Evolutionary conservation across 2,113 vertebrate genomes (phyloP), one percentile per base, ranked within the genome.

Genomic region (Falcunculus frontatus): DNA sequence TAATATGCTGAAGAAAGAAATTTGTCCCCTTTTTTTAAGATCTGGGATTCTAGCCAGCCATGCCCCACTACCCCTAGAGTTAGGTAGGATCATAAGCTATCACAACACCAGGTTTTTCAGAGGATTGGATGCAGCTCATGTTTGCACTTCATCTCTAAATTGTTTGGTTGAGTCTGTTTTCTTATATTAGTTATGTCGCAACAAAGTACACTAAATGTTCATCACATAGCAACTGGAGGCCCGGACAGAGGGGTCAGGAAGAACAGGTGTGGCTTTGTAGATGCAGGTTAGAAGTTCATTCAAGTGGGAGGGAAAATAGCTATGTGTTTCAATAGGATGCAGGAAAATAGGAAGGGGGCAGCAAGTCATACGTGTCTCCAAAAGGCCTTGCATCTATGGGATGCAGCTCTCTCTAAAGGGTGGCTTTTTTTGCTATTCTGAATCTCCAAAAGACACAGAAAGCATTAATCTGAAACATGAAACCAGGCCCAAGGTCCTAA

Each of bases 201-300:
- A 91, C 47, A 47, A 75, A 94, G 93, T 89, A 64, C 27, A 21
- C 63, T 89, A 87, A 85, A 74, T 69, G 56, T 94, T 97, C 95
- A 92, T 95, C 91, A 91, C 64, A 94, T 80, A 95, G 92, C 86
- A 84, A 96, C 73, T 93, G 93, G 93, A 89, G 90, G 9, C 35
- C 33, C 5, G 7, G 79, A 94, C 60, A 62, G 69, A 86, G 72
- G 72, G 92, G 93, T 96, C 94, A 87, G 89, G 75, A 88, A 78
- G 75, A 90, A 76, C 96, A 98, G 96, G 97, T 97, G 96, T 89
- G 90, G 59, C 84, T 97, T 93, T 93, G 79, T 90, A 96, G 96
- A 94, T 69, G 80, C 82, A 89, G 96, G 94, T 97, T 98, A 97
- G 79, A 96, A 97, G 97, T 97, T 98, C 90, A 95, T 69, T 81